A percentile compares a stretch with the other conserved stretches of the same genome.
Conservation (phyloP, 2,113 vertebrate species). For the Piprites chloris region DNA sequence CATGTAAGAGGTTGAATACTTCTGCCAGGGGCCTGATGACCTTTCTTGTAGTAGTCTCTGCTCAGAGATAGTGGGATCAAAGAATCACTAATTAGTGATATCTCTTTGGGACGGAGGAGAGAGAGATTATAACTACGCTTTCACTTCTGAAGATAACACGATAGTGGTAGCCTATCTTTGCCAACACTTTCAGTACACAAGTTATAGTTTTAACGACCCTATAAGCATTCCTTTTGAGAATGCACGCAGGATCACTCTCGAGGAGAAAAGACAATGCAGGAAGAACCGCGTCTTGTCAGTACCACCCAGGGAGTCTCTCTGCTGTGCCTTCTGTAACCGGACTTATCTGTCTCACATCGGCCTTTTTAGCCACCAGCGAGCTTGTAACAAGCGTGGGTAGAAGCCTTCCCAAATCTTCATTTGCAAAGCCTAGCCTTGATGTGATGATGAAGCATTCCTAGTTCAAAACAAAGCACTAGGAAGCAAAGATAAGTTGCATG, state of each 20-base stretch:
- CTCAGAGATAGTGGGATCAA: neutral
- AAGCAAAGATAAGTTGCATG: neutral
- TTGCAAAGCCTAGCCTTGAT: too few species aligned
- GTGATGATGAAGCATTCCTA: neutral
- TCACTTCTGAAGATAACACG: neutral
- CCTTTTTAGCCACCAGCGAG: too few species aligned
- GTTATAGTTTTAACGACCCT: slow-evolving; percentile 16
- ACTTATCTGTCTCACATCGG: too few species aligned
- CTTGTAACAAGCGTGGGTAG: too few species aligned
- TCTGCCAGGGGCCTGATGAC: neutral
- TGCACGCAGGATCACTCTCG: too few species aligned
- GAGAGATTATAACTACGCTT: neutral
- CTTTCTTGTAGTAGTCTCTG: neutral
- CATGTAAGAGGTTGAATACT: neutral
- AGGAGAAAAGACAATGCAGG: too few species aligned
- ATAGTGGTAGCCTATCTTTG: neutral
- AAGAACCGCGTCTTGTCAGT: too few species aligned
- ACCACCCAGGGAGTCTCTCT: too few species aligned
- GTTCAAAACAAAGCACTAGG: neutral
- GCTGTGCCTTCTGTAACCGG: too few species aligned
- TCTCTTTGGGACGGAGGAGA: neutral
- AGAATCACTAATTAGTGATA: slow-evolving; percentile 33
- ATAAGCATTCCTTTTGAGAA: neutral
- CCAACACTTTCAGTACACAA: neutral
- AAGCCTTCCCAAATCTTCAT: too few species aligned